Percentiles rank a stretch among this genome's conserved stretches.
Conservation (phyloP, 2,888 invertebrate species). For the Entomobrya multifasciata region DNA sequence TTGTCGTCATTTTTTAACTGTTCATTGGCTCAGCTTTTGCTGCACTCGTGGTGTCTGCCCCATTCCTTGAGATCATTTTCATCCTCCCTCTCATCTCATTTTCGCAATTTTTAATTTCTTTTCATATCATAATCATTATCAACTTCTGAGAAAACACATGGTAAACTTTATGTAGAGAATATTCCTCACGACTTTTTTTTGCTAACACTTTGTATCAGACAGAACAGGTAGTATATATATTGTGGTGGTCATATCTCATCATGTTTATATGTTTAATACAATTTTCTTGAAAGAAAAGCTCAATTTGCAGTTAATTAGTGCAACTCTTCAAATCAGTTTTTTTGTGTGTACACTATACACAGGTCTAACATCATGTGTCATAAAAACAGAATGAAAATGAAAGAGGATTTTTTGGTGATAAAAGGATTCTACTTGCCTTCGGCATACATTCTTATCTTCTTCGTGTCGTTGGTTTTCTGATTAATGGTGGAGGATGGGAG, state of each 20-base stretch:
- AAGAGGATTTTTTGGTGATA: slow-evolving; percentile 37
- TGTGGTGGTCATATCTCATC: background rate
- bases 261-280: background rate
- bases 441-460: slow-evolving; percentile 13
- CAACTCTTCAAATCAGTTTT: slow-evolving; percentile 68
- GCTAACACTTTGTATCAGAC: background rate
- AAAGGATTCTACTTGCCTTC: background rate
- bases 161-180: slow-evolving; percentile 48
- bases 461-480: background rate
- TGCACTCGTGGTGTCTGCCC: slow-evolving; percentile 1
- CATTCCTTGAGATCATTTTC: background rate
- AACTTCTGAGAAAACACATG: slow-evolving; percentile 46
- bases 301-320: slow-evolving; percentile 73
- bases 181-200: slow-evolving; percentile 44
- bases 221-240: background rate
- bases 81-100: slow-evolving; percentile 35
- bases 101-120: slow-evolving; percentile 66
- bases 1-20: slow-evolving; percentile 40
- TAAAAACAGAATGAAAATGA: slow-evolving; percentile 32
- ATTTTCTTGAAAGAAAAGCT: slow-evolving; percentile 48
- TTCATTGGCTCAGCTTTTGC: slow-evolving; percentile 7
- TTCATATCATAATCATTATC: slow-evolving; percentile 55
- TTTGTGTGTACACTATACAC: slow-evolving; percentile 20
- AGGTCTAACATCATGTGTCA: background rate
- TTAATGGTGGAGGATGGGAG: too few species aligned